Evolutionary conservation across 2,797 vertebrate species (phyloP), one percentile per base, ranked within the genome.

Genomic region (Aratinga solstitialis): DNA sequence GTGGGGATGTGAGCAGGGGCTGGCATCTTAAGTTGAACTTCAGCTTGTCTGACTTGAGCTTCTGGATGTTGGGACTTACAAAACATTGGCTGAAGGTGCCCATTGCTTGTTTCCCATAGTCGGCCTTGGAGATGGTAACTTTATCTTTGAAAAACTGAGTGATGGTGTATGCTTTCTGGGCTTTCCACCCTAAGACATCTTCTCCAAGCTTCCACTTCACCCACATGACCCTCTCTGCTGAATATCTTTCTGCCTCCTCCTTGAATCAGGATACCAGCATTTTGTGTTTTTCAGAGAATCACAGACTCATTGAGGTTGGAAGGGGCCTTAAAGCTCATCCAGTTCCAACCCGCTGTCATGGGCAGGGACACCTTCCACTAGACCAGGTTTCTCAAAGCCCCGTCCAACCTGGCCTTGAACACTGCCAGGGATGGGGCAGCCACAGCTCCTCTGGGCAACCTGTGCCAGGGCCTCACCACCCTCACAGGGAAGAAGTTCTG

Each of bases 41-140:
- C 53, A 66, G 45, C 50, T 61, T 18, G 14, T 30, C 54, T 27
- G 7, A 10, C 53, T 63, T 8, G 11, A 87, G 59, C 54, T 72
- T 27, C 59, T 83, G 42, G 6, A 12, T 36, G 50, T 10, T 48
- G 69, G 26, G 10, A 43, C 30, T 50, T 9, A 3, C 1, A 40
- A 47, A 67, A 10, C 10, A 4, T 6, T 2, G 17, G 26, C 47
- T 19, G 7, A 56, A 75, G 66, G 69, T 47, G 66, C 58, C 36
- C 1, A 0, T 21, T 65, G 27, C 3, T 67, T 29, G 2, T 80
- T 69, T 51, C 47, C 45, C 16, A 0, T 2, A 2, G 5, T 7
- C 0, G 0, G 13, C 54, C 61, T 67, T 1, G 3, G 40, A 53
- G 48, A 24, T 10, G 0, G 1, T 10, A 29, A 38, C 16, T 42